Conservation (phyloP, 2,888 invertebrate genomes). For the Erebia epiphron region DNA sequence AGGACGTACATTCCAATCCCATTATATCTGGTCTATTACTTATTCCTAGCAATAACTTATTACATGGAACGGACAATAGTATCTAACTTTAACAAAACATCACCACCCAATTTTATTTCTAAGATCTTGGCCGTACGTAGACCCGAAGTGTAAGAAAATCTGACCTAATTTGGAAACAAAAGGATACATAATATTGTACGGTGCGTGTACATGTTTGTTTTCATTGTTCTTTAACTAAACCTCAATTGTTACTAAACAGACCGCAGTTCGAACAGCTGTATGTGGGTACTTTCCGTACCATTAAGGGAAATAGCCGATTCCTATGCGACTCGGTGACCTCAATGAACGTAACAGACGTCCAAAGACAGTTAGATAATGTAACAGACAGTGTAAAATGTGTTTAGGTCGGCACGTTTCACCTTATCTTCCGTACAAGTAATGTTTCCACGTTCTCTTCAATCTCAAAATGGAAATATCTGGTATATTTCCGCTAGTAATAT, state of each 20-base stretch:
- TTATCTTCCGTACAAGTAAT: background rate
- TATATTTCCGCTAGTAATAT: too few species aligned
- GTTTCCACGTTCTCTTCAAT: background rate
- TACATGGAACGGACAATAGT: too few species aligned
- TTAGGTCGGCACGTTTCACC: slow-evolving; percentile 5
- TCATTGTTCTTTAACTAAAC: slow-evolving; percentile 15
- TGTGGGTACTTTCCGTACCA: slow-evolving; percentile 52
- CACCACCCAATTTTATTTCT: too few species aligned
- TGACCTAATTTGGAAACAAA: background rate
- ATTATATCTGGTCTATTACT: too few species aligned
- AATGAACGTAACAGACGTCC: slow-evolving; percentile 32
- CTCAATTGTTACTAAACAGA: background rate
- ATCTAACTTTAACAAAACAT: too few species aligned
- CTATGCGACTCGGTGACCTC: slow-evolving; percentile 47
- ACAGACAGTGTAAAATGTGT: slow-evolving; percentile 9
- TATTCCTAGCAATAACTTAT: too few species aligned
- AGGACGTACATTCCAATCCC: too few species aligned
- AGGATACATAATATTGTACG: background rate
- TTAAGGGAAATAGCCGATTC: slow-evolving; percentile 60
- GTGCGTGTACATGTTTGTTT: background rate
- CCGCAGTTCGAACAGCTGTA: background rate
- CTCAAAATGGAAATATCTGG: background rate
- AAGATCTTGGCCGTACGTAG: too few species aligned
- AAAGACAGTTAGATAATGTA: slow-evolving; percentile 16
- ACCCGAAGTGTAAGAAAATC: background rate